Evolutionary conservation across 2,888 invertebrate genomes (phyloP), one percentile per base, ranked within the genome.

Genomic region (Phortica magna): DNA sequence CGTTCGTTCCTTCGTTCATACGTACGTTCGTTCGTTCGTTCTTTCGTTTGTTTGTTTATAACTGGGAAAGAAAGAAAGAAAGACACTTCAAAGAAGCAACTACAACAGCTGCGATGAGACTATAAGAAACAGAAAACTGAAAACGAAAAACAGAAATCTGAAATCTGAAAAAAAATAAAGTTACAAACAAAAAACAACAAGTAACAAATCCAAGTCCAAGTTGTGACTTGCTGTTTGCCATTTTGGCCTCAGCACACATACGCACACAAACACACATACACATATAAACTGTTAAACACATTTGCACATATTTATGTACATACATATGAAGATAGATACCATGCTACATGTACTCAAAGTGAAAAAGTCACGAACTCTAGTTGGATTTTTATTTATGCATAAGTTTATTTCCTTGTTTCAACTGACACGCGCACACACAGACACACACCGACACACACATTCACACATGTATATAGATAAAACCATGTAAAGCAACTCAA

Each of bases 371-470:
- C 70, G 70, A 71, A 71, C 70, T 71, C 70, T 71, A 71, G 70
- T 71, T 71, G 70, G 70, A 71, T 71, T 71, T 71, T 71, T 71
- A 71, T 71, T 71, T 71, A 71, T 71, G 70, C 70, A 71, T 71
- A 71, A 71, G 70, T 71, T 71, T 71, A 53, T 71, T 71, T 71
- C 70, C 70, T 71, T 71, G 53, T 71, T 71, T 71, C 55, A 48
- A 31, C 53, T 55, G 10, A n/a, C 53, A 14, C 12, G 22, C 55
- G n/a, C 31, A 31, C 22, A 14, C 22, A 65, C 65, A 65, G 22
- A 41, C 65, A 65, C 39, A 65, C 65, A 65, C 65, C n/a, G n/a
- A 65, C 31, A 65, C 39, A 65, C 14, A 41, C 22, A 48, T 48
- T 1, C 68, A 42, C 68, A 68, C 42, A 31, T 14, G 48, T 12